Evolutionary conservation across 1,140 invertebrate genomes (phyloP), one percentile per base, ranked within the genome.

Genomic region (Arctopsyche grandis): DNA sequence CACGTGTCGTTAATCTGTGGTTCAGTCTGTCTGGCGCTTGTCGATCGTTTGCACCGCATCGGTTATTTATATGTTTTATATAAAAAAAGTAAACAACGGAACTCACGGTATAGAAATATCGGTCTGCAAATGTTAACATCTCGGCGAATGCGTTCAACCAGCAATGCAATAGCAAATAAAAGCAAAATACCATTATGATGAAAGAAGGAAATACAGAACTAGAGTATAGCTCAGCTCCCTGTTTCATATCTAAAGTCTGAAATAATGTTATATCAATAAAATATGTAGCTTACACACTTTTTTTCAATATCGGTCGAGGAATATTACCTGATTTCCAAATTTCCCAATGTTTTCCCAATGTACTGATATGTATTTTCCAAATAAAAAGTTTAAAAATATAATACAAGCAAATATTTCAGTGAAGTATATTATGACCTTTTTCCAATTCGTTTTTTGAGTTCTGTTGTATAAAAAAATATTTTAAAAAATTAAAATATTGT

Each of bases 101-200:
- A 16, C 21, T 84, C 86, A 93, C 93, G 86, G 91, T 92, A 84
- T 97, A 96, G 87, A 96, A 97, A 83, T 92, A 89, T 78, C 95
- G 88, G 85, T 98, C 96, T 5, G 92, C 94, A 87, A 98, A 98
- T 73, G 89, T 89, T 12, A 97, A 83, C 85, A 98, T 90, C 86
- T 98, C 97, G 0, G 95, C 94, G 84, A 93, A 95, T 9, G 93
- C 93, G 87, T 98, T 98, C 83, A 95, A 89, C 94, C 95, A 97
- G 0, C 93, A 91, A 85, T 98, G 97, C 1, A 98, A 86, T 0
- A 98, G 87, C 69, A 93, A 91, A 87, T 96, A 98, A 86, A 97
- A 98, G 9, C 90, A 92, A 74, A 92, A 91, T 0, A 97, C 84
- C 24, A 94, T 91, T 0, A 92, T 89, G 1, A 97, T 86, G 0